phyloP scores from a whole-genome alignment of 2,113 vertebrate species.

The Carassius auratus region DNA sequence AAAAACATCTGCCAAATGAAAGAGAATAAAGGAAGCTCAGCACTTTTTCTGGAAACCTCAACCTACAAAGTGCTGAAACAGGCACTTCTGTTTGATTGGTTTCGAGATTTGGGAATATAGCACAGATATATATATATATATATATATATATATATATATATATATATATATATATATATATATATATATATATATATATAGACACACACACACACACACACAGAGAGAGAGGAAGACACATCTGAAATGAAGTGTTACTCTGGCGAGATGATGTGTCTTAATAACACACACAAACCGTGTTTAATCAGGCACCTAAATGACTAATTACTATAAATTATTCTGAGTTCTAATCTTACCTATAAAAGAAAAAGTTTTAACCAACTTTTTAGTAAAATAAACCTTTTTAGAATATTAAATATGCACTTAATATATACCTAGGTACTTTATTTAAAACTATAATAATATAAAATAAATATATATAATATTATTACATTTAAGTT shows the following conservation, averaged over 20 bases:
- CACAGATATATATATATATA: constrained; percentile 53
- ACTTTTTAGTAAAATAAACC: too few relatives aligned
- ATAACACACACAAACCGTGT: constrained; percentile 23
- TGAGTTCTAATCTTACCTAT: too few relatives aligned
- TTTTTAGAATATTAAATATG: too few relatives aligned
- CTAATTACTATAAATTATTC: too few relatives aligned
- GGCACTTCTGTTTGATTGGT: constrained; percentile 53
- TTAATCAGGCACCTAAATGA: neutral
- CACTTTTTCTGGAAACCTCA: constrained; percentile 13
- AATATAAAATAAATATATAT: too few relatives aligned
- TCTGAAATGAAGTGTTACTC: constrained; percentile 24
- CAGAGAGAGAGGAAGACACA: neutral
- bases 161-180: too few relatives aligned
- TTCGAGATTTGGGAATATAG: constrained; percentile 65
- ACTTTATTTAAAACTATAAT: too few relatives aligned
- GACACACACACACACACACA: constrained; percentile 1
- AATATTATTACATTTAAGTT: neutral
- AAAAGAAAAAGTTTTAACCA: too few relatives aligned
- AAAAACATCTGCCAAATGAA: constrained; percentile 17
- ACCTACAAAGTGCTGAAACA: constrained; percentile 49
- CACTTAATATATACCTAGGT: too few relatives aligned
- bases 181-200: neutral
- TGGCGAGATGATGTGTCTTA: constrained; percentile 41
- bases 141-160: too few relatives aligned
- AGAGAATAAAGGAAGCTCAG: constrained; percentile 3